Evolutionary conservation across 1,140 invertebrate species (phyloP).

Genomic region (Coelopa frigida): DNA sequence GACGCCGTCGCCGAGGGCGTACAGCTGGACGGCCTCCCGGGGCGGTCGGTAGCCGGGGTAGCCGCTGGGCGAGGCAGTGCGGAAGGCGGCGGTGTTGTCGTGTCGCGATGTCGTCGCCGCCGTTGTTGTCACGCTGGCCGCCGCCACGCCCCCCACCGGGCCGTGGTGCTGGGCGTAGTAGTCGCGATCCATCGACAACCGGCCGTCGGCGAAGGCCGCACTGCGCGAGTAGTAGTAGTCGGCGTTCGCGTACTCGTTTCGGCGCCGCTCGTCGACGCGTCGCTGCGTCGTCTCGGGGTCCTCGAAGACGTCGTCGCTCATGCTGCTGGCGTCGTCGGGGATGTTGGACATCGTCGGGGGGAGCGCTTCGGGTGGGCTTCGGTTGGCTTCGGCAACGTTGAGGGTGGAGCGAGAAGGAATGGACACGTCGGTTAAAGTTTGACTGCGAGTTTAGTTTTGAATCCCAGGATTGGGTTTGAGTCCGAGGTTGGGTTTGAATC

Average conservation of each 20-base stretch:
- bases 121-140: not conserved
- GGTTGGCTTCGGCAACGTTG: no score
- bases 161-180: no score
- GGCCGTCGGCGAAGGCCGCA: no score
- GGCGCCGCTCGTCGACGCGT: conserved; percentile 36
- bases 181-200: no score
- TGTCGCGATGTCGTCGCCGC: not conserved
- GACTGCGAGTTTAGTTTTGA: no score
- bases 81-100: not conserved
- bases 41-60: conserved; percentile 72
- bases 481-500: no score
- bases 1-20: conserved; percentile 31
- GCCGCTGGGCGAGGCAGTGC: conserved; percentile 64
- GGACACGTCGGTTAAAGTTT: no score
- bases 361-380: not conserved
- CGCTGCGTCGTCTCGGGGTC: conserved; percentile 43
- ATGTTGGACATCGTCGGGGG: conserved; percentile 11
- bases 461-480: no score
- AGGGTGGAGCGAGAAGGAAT: no score
- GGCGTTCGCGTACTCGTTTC: conserved; percentile 41
- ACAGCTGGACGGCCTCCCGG: conserved; percentile 54
- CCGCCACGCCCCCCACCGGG: not conserved
- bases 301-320: conserved; percentile 76
- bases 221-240: conserved; percentile 14
- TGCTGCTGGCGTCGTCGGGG: conserved; percentile 52